These are phyloP conservation scores for Capricornis sumatraensis DNA, from an alignment of 2,113 vertebrate genomes.

Conservation along the genomic window DNA sequence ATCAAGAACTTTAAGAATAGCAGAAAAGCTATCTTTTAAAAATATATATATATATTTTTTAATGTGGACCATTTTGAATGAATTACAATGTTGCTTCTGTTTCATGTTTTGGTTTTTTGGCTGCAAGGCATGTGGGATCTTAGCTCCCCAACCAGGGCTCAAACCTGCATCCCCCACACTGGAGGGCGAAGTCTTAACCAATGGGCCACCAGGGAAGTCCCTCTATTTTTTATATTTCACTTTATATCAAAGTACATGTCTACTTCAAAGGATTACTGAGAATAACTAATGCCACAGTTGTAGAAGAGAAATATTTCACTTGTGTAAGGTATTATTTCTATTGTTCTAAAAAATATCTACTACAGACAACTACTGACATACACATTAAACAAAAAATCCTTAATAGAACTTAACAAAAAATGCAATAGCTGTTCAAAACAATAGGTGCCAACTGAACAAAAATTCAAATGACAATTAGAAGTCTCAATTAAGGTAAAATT, in stretches of 20 bases:
- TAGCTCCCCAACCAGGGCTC: background rate
- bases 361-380: background rate
- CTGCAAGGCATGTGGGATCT: background rate
- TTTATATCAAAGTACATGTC: background rate
- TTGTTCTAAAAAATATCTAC: constrained; percentile 16
- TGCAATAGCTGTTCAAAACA: background rate
- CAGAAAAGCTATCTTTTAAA: background rate
- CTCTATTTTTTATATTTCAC: background rate
- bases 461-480: background rate
- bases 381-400: background rate
- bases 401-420: background rate
- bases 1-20: background rate
- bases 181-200: background rate
- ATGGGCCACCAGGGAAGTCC: background rate
- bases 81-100: background rate
- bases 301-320: constrained; percentile 23
- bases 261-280: constrained; percentile 4
- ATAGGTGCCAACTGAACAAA: background rate
- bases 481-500: background rate
- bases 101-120: background rate
- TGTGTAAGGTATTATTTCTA: constrained; percentile 21
- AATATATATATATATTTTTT: background rate
- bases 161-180: background rate
- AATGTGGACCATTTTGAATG: background rate
- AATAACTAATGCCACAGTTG: background rate